Conservation (phyloP, 2,888 invertebrate species). For the Amblyjoppa fuscipennis region DNA sequence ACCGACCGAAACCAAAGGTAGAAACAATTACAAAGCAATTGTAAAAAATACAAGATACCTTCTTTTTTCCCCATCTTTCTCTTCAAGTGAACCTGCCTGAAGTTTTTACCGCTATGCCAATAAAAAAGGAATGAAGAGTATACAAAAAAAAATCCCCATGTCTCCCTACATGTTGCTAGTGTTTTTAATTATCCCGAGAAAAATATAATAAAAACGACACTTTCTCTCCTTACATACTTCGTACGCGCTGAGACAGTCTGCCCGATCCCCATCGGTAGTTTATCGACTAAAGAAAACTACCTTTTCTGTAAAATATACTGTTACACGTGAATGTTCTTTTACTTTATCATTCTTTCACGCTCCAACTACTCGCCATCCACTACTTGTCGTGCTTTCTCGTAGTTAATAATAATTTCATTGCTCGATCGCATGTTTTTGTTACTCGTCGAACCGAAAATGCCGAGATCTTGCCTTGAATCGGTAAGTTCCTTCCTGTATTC, state of each 20-base stretch:
- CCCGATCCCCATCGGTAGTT: conserved; percentile 44
- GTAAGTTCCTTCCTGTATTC: conserved; percentile 39
- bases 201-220: not conserved
- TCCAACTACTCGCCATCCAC: not conserved
- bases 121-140: conserved; percentile 68
- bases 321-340: not conserved
- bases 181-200: conserved; percentile 75
- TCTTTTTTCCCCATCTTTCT: conserved; percentile 28
- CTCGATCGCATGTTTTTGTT: conserved; percentile 44
- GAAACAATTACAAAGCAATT: conserved; percentile 78
- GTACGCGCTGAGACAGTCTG: not conserved
- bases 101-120: conserved; percentile 71
- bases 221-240: not conserved
- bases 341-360: not conserved
- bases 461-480: conserved; percentile 26
- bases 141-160: conserved; percentile 17
- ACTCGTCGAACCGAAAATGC: conserved; percentile 30
- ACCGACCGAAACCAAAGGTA: conserved; percentile 95
- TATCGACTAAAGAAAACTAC: conserved; percentile 10
- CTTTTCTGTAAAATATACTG: conserved; percentile 1
- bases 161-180: conserved; percentile 68
- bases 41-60: conserved; percentile 66
- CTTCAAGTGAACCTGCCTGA: conserved; percentile 52
- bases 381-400: conserved; percentile 4
- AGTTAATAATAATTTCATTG: conserved; percentile 40